These are phyloP conservation scores for Gastrophryne carolinensis DNA, from an alignment of 2,797 vertebrate species.

Conservation along the genomic window DNA sequence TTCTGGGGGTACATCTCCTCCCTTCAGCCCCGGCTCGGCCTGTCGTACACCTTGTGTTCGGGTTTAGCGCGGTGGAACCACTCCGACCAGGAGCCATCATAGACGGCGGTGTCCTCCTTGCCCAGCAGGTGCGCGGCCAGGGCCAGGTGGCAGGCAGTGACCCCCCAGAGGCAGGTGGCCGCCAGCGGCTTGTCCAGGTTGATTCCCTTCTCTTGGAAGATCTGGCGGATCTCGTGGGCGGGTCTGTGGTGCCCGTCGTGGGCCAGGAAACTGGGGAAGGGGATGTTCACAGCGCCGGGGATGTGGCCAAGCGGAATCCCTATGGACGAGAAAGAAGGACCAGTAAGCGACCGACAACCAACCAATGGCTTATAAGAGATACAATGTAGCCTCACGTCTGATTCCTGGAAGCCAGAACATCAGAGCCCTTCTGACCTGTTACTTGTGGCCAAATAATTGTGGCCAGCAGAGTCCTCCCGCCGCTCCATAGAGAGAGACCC, in stretches of 20 bases:
- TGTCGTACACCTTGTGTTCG: constrained; percentile 77
- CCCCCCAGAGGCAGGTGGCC: constrained; percentile 82
- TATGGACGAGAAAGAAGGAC: constrained; percentile 87
- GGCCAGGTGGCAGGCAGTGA: constrained; percentile 86
- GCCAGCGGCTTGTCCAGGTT: constrained; percentile 79
- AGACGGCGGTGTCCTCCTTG: constrained; percentile 77
- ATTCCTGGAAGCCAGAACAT: too few relatives aligned
- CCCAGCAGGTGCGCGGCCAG: constrained; percentile 86
- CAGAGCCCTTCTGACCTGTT: too few relatives aligned
- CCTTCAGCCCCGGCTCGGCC: constrained; percentile 49
- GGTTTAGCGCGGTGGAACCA: constrained; percentile 83
- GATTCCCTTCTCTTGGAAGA: constrained; percentile 79
- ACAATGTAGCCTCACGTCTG: too few relatives aligned
- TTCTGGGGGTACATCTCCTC: too few relatives aligned
- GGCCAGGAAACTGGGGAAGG: constrained; percentile 80
- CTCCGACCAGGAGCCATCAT: constrained; percentile 90
- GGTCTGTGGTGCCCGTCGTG: constrained; percentile 75
- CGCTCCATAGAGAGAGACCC: constrained; percentile 80
- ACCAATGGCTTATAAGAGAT: too few relatives aligned
- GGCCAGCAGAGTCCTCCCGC: constrained; percentile 89
- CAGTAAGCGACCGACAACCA: too few relatives aligned
- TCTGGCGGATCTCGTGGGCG: constrained; percentile 68
- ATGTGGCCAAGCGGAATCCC: constrained; percentile 86
- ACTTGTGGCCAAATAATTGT: constrained; percentile 80
- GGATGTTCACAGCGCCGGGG: constrained; percentile 81